These are phyloP conservation scores for Limnephilus lunatus DNA, from an alignment of 2,888 invertebrate species.

Conservation along the genomic window DNA sequence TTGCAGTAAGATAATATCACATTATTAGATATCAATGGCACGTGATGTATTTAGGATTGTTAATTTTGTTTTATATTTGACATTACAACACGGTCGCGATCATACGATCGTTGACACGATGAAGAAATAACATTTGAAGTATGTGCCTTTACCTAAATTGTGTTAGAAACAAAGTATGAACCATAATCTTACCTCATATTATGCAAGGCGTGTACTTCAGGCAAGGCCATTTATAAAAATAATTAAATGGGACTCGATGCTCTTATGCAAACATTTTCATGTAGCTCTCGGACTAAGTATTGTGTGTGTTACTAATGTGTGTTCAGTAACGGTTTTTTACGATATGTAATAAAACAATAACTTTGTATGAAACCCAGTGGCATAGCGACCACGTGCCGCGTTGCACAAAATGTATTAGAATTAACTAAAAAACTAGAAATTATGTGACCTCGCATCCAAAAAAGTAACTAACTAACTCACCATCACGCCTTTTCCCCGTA, in stretches of 20 bases:
- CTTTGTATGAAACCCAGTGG: background rate
- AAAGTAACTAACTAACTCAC: too few species aligned
- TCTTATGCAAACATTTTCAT: too few species aligned
- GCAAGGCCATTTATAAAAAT: too few species aligned
- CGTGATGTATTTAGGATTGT: background rate
- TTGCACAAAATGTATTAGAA: too few species aligned
- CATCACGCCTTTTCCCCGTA: too few species aligned
- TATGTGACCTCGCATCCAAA: too few species aligned
- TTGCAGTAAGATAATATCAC: background rate
- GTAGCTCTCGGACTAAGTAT: background rate
- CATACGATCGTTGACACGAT: background rate
- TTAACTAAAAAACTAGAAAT: too few species aligned
- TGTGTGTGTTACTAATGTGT: too few species aligned
- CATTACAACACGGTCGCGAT: background rate
- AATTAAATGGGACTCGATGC: background rate
- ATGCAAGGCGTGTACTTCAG: background rate
- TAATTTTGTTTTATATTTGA: too few species aligned
- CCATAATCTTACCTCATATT: background rate
- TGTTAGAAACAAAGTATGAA: background rate
- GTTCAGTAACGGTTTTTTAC: background rate
- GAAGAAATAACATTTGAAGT: background rate
- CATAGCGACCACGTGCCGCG: background rate
- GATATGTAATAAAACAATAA: background rate
- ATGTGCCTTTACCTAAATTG: background rate
- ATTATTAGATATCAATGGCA: background rate